Base-by-base conservation (phyloP, 2,113 vertebrate genomes). In the Dasyornis broadbenti region DNA sequence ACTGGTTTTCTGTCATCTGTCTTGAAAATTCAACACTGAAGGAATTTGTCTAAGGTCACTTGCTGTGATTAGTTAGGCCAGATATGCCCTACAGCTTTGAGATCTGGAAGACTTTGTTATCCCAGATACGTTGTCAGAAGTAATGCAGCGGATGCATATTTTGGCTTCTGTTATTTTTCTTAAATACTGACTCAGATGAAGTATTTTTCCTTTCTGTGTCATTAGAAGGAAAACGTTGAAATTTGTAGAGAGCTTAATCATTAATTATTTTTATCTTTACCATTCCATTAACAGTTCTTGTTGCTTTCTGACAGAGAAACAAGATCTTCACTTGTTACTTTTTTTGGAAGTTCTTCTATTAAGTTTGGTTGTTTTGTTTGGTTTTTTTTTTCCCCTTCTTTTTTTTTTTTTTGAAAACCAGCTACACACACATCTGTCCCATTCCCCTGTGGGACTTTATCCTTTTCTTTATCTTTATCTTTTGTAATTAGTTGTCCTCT, bases 21-120 rank as follows among this genome's bases (percentile, higher is more conserved):
- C 53, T 82, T 95, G 40, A 87, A 72, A 76, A 85, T 85, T 37
- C 40, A 61, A 0, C 77, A 42, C 37, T 56, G 22, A 61, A 92
- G 65, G 66, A 82, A 82, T 84, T 91, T 81, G 23, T 80, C 52
- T 68, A 90, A 68, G 73, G 73, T 91, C 70, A 49, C 35, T 87
- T 75, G 40, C 73, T 86, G 61, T 82, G 49, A 42, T 89, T 75
- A 24, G 42, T 86, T 84, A 66, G 65, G 77, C 94, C 86, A 78
- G 35, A 47, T 71, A 13, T 50, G 33, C 35, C 73, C 84, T 86
- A 91, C 57, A 78, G 81, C 77, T 92, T 71, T 75, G 77, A 87
- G 45, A 79, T 76, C 49, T 85, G 61, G 53, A 87, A 79, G 57
- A 49, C 50, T 68, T 52, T 57, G 23, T 84, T 86, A 60, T 77